Conservation (phyloP, 1,140 invertebrate genomes). For the Goniozus legneri region DNA sequence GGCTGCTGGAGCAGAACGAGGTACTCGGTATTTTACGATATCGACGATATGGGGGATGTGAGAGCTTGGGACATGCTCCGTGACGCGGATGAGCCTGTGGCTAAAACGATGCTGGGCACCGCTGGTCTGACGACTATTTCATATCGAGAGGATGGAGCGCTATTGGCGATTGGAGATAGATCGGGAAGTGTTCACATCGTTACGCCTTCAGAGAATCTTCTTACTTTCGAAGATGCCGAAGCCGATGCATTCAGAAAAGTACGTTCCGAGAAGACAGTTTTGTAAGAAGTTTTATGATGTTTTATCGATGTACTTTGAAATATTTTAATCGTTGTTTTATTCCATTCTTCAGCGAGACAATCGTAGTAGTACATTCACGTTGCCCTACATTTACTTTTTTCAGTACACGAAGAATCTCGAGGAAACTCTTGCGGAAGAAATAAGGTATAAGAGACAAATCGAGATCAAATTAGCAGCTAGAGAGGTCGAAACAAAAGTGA, state of each 20-base stretch:
- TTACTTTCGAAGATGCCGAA: not conserved
- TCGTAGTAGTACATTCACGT: not conserved
- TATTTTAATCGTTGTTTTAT: not conserved
- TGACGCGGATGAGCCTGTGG: slow-evolving; percentile 73
- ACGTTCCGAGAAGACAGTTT: not conserved
- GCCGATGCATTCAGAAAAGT: not conserved
- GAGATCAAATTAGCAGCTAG: not conserved
- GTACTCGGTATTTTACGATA: slow-evolving; percentile 41
- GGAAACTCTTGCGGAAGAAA: not conserved
- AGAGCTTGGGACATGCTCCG: slow-evolving; percentile 85
- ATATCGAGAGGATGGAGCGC: slow-evolving; percentile 56
- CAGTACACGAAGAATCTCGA: not conserved
- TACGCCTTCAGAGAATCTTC: slow-evolving; percentile 67
- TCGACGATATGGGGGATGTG: slow-evolving; percentile 67
- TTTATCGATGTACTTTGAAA: not conserved
- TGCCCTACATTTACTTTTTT: not conserved
- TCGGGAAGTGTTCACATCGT: slow-evolving; percentile 79
- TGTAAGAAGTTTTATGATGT: not conserved
- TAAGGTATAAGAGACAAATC: no score
- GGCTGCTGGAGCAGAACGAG: slow-evolving; percentile 84
- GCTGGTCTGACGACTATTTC: slow-evolving; percentile 60
- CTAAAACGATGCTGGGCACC: slow-evolving; percentile 72
- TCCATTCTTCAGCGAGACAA: not conserved
- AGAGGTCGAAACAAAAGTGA: not conserved
- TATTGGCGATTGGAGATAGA: slow-evolving; percentile 79